phyloP scores from a whole-genome alignment of 2,797 vertebrate species.

The Otus scops region DNA sequence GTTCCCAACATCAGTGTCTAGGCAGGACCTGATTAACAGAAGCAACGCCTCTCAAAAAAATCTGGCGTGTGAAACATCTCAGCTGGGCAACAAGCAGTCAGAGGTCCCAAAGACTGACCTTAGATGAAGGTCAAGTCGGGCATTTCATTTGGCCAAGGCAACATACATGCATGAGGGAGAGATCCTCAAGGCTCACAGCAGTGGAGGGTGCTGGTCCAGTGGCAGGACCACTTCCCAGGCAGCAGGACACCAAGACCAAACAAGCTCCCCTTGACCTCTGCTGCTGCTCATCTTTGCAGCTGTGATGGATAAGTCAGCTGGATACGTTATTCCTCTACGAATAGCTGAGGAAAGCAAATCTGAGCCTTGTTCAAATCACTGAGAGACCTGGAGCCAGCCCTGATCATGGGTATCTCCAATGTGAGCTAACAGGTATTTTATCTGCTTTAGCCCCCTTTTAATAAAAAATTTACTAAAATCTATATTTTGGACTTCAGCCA shows the following conservation, averaged over 20 bases:
- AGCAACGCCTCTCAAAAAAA: background rate
- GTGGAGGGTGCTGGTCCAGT: rapidly evolving
- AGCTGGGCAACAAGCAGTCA: background rate
- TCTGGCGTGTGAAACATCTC: background rate
- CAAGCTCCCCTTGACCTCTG: background rate
- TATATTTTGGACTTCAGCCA: background rate
- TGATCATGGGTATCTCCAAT: background rate
- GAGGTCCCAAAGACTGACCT: background rate
- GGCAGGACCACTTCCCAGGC: background rate
- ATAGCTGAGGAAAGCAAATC: background rate
- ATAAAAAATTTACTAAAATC: background rate
- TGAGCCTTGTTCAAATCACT: background rate
- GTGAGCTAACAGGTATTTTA: background rate
- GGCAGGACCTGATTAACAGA: background rate
- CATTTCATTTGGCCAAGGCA: background rate
- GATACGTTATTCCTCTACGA: background rate
- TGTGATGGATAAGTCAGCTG: background rate
- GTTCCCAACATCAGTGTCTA: background rate
- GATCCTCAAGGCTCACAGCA: background rate
- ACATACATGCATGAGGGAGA: background rate
- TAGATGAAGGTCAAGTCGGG: rapidly evolving
- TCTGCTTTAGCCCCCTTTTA: background rate
- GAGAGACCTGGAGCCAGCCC: background rate
- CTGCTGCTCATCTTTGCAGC: background rate
- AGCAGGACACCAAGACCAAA: background rate